Conservation (phyloP, 30 jellyfish, hydroid and myxozoan genomes). For the Aurelia aurita complex sp. Pacific region DNA sequence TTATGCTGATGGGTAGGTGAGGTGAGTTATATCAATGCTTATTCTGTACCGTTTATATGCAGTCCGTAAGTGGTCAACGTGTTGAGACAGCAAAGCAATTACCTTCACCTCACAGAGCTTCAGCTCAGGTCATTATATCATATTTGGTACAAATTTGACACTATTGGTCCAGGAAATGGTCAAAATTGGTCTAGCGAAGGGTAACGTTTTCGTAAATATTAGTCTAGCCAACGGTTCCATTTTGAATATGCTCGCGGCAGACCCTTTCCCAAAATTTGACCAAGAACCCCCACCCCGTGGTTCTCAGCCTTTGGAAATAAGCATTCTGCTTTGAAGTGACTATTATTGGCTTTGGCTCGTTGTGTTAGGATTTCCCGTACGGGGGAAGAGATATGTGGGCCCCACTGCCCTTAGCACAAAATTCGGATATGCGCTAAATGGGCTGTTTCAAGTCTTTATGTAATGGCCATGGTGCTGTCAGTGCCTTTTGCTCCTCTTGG, state of each 20-base stretch:
- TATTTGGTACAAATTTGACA: too few species aligned
- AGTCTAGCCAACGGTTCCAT: too few species aligned
- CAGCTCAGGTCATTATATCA: conserved; percentile 8
- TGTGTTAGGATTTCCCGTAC: background rate
- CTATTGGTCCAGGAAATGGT: too few species aligned
- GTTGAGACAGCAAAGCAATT: conserved; percentile 2
- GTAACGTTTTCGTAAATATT: too few species aligned
- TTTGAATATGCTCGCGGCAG: too few species aligned
- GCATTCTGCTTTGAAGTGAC: conserved; percentile 17
- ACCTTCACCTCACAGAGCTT: conserved; percentile 12
- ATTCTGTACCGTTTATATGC: conserved; percentile 35
- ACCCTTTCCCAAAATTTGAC: too few species aligned
- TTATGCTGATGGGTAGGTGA: background rate
- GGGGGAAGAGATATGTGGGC: background rate
- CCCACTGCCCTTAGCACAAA: conserved; percentile 1
- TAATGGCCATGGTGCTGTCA: too few species aligned
- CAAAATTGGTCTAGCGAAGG: too few species aligned
- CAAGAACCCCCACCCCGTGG: too few species aligned
- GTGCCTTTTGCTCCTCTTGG: too few species aligned
- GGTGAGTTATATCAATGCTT: conserved; percentile 2
- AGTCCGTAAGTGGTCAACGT: conserved; percentile 38
- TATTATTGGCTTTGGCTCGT: background rate
- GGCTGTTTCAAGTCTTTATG: background rate
- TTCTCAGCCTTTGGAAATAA: background rate
- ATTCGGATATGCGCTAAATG: background rate